Conservation (phyloP, 2,113 vertebrate genomes). For the Rhinogobius similis region DNA sequence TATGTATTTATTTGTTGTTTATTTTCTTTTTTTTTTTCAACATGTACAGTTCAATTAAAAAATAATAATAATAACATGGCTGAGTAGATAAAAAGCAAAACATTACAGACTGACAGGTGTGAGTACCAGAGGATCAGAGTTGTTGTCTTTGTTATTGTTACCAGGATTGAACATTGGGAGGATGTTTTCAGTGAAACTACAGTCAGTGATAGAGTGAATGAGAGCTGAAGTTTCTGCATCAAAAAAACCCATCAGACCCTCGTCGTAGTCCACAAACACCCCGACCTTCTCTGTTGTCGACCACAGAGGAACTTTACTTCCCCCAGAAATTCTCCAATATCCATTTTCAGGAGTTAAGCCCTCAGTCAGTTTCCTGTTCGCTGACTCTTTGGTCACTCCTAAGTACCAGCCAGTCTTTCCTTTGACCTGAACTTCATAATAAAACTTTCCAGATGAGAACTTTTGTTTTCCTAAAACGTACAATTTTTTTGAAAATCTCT, state of each 20-base stretch:
- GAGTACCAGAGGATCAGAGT: neutral
- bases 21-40: too few species aligned
- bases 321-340: neutral
- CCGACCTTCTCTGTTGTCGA: neutral
- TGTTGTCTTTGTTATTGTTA: neutral
- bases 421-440: constrained; percentile 8
- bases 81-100: neutral
- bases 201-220: constrained; percentile 3
- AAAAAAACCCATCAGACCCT: constrained; percentile 3
- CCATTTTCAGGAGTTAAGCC: neutral
- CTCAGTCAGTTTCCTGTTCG: neutral
- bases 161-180: neutral
- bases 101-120: neutral
- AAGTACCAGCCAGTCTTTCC: neutral
- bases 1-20: too few species aligned
- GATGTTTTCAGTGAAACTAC: neutral
- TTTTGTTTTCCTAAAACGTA: neutral
- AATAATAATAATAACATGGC: too few species aligned
- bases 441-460: neutral
- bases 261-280: constrained; percentile 1
- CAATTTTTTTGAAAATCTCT: neutral
- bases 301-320: neutral
- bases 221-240: neutral
- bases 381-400: neutral
- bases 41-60: too few species aligned